phyloP scores from a whole-genome alignment of 1,140 invertebrate genomes.

The Drosophila simulans region DNA sequence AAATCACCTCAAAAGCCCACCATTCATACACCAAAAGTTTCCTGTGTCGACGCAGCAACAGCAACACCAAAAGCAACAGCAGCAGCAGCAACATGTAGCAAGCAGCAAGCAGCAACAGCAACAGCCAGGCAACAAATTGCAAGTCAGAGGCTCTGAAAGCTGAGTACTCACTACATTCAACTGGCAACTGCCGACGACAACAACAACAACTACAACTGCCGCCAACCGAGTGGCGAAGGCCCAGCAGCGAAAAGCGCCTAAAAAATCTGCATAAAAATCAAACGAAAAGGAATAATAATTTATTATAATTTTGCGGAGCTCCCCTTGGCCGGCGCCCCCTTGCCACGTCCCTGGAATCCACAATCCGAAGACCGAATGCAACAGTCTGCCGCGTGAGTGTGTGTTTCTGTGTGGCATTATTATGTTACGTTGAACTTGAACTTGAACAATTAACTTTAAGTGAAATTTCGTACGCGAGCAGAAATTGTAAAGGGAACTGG shows the following conservation, averaged over 20 bases:
- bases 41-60: conserved; percentile 19
- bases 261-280: conserved; percentile 81
- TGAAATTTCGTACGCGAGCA: conserved; percentile 83
- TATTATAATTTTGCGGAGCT: conserved; percentile 71
- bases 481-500: conserved; percentile 70
- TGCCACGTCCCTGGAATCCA: conserved; percentile 1
- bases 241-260: conserved; percentile 56
- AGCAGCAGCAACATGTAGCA: conserved; percentile 17
- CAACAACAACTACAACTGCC: conserved; percentile 47
- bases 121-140: conserved; percentile 27
- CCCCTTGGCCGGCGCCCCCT: neutral
- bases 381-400: conserved; percentile 26
- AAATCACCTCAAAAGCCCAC: conserved; percentile 28
- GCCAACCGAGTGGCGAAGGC: conserved; percentile 35
- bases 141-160: conserved; percentile 37
- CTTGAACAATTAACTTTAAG: conserved; percentile 83
- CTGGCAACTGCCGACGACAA: conserved; percentile 38
- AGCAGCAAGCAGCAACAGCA: conserved; percentile 1
- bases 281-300: conserved; percentile 82
- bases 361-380: conserved; percentile 21
- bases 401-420: conserved; percentile 65
- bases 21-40: conserved; percentile 34
- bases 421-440: conserved; percentile 83
- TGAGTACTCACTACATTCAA: conserved; percentile 31
- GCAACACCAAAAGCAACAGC: conserved; percentile 7